Evolutionary conservation across 2,113 vertebrate genomes (phyloP).

Genomic region (Cephalopterus ornatus): DNA sequence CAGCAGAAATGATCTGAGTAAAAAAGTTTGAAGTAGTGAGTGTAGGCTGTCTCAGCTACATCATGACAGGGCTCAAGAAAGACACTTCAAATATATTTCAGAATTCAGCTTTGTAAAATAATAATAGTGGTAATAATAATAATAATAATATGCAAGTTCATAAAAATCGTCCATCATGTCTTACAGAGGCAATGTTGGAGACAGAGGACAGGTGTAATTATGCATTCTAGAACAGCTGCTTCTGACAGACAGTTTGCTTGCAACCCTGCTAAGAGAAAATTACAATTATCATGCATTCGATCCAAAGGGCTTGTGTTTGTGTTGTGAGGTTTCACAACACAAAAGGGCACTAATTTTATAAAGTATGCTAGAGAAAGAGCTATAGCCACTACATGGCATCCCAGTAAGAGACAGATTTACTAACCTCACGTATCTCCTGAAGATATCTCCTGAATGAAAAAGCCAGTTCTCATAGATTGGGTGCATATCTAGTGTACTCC

Average conservation of each 20-base stretch:
- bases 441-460: neutral
- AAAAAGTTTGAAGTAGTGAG: neutral
- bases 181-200: neutral
- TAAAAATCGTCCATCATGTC: neutral
- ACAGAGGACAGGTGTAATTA: neutral
- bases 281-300: neutral
- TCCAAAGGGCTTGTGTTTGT: neutral
- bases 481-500: neutral
- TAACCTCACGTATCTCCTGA: neutral
- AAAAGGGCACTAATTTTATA: neutral
- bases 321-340: neutral
- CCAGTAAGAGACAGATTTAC: neutral
- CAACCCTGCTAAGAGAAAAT: conserved; percentile 19
- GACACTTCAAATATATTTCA: neutral
- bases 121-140: neutral
- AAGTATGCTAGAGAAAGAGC: neutral
- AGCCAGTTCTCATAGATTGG: neutral
- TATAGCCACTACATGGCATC: neutral
- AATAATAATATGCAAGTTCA: neutral
- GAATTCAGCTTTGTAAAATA: neutral
- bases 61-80: neutral
- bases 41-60: neutral
- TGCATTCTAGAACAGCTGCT: neutral
- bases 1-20: neutral
- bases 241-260: neutral